Evolutionary conservation across 2,113 vertebrate species (phyloP).

Genomic region (Dermatemys mawii): DNA sequence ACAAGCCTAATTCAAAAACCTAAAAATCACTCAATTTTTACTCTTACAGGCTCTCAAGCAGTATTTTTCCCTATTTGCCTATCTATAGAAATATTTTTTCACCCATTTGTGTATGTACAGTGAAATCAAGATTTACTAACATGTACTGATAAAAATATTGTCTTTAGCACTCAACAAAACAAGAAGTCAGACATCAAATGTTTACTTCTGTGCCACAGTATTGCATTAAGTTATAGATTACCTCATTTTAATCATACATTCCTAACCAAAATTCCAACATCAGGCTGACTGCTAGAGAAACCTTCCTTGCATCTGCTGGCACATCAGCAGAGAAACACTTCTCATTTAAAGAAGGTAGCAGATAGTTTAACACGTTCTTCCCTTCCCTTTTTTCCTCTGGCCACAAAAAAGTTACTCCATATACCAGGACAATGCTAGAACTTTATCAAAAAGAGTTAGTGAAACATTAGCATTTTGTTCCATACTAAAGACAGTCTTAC

Average conservation of each 20-base stretch:
- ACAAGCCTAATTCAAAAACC: not conserved
- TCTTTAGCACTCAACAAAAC: not conserved
- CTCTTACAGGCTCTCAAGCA: not conserved
- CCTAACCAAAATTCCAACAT: slow-evolving; percentile 37
- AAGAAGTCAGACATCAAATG: not conserved
- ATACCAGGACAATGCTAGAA: not conserved
- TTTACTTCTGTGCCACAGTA: not conserved
- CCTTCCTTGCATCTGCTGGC: accelerated
- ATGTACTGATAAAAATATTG: not conserved
- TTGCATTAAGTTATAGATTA: slow-evolving; percentile 3
- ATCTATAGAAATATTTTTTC: not conserved
- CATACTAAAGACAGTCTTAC: not conserved
- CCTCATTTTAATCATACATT: slow-evolving; percentile 38
- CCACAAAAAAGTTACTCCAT: not conserved
- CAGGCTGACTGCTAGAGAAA: not conserved
- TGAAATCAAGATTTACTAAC: not conserved
- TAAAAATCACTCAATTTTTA: not conserved
- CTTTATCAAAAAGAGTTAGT: not conserved
- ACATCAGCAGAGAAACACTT: not conserved
- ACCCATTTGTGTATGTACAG: not conserved
- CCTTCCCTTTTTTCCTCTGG: not conserved
- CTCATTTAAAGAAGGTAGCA: not conserved
- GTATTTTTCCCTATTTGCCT: not conserved
- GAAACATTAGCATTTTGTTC: not conserved
- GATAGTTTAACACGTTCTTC: not conserved